Evolutionary conservation across 2,888 invertebrate genomes (phyloP), one percentile per base, ranked within the genome.

Genomic region (Agrotis clavis): DNA sequence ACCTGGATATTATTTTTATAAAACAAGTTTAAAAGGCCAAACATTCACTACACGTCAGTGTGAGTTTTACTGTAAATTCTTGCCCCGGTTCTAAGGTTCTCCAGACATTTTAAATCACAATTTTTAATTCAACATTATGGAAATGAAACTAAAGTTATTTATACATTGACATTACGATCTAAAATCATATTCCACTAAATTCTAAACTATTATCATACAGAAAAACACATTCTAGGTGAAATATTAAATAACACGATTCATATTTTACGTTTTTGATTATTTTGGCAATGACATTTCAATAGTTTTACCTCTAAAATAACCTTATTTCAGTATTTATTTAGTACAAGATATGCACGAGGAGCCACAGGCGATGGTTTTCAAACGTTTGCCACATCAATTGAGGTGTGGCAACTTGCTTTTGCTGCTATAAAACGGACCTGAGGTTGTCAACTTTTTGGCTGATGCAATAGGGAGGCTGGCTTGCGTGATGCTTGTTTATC

Each of bases 381-480:
- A 81, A 81, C 77, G 84, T 86, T 85, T 87, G 73, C 81, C 75
- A 86, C 82, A 83, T 80, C 73, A 60, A 79, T 80, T 71, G 62
- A 90, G 90, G 90, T 90, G 92, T 86, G 90, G 91, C 82, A 92
- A 92, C 90, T 84, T 87, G 90, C 82, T 83, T 84, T 87, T 86
- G 87, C 79, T 83, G 80, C 76, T 85, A 87, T 89, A 89, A 91
- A 91, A 90, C 84, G 87, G 74, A 89, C 81, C 86, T 90, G 90
- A 92, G 90, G 91, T 87, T 91, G 90, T 85, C 92, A 87, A 91
- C 86, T 92, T 91, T 85, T 91, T 89, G 93, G 94, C 94, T 95
- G 95, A 95, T 94, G 95, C 95, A 95, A 95, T 94, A 94, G 89
- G 89, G 88, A 88, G 83, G 84, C 86, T 85, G 73, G 81, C 88